phyloP scores from a whole-genome alignment of 2,888 invertebrate genomes.

The Drosophila picticornis region DNA sequence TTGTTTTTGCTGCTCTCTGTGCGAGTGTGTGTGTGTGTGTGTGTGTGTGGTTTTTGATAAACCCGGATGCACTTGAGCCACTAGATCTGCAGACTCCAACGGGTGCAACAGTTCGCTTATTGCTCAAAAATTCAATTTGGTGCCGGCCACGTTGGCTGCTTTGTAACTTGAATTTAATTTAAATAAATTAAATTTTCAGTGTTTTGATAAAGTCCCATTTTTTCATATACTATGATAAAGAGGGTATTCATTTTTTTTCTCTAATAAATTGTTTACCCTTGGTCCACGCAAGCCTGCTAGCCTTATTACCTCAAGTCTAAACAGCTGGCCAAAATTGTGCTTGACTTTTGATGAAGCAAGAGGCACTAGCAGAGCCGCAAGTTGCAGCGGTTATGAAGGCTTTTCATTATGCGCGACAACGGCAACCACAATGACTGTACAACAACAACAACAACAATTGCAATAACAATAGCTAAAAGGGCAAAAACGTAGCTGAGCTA shows the following conservation, averaged over 20 bases:
- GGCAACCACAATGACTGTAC: slow-evolving; percentile 35
- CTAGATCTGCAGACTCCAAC: background rate
- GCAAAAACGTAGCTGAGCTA: slow-evolving; percentile 31
- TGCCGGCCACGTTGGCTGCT: slow-evolving; percentile 8
- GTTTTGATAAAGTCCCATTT: background rate
- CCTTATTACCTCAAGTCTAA: slow-evolving; percentile 14
- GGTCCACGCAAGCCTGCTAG: slow-evolving; percentile 9
- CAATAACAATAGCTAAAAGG: slow-evolving; percentile 45
- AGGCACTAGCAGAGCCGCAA: slow-evolving; percentile 3
- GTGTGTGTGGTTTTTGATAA: slow-evolving; percentile 19
- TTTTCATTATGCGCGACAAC: slow-evolving; percentile 34
- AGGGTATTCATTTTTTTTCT: slow-evolving; percentile 1
- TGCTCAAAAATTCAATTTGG: slow-evolving; percentile 65
- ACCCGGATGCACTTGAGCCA: slow-evolving; percentile 30
- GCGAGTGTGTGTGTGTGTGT: slow-evolving; percentile 1
- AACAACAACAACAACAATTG: slow-evolving; percentile 27
- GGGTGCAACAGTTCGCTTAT: slow-evolving; percentile 36
- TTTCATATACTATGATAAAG: slow-evolving; percentile 3
- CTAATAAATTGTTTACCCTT: slow-evolving; percentile 31
- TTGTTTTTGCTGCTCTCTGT: slow-evolving; percentile 6
- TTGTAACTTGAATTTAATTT: slow-evolving; percentile 69
- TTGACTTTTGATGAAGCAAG: slow-evolving; percentile 1
- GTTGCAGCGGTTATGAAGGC: slow-evolving; percentile 12
- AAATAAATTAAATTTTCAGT: slow-evolving; percentile 54
- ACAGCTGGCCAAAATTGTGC: slow-evolving; percentile 12